Evolutionary conservation across 2,113 vertebrate genomes (phyloP).

Genomic region (Callorhinus ursinus): DNA sequence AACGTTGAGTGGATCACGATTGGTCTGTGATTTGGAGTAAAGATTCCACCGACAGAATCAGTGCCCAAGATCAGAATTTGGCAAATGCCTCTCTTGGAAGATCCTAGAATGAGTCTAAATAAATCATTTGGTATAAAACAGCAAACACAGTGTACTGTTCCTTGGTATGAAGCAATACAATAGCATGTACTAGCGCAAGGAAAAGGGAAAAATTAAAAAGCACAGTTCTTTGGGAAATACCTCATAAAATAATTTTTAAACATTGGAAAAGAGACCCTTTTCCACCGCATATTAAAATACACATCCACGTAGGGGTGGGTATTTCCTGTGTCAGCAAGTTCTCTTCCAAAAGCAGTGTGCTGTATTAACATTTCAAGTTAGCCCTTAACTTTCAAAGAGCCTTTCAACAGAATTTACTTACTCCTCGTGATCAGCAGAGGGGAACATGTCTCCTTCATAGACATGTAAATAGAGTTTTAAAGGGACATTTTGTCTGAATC

Average conservation of each 20-base stretch:
- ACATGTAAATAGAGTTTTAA: background rate
- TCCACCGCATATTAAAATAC: background rate
- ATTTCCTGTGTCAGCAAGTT: slow-evolving; percentile 15
- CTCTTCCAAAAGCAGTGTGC: background rate
- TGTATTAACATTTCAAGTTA: slow-evolving; percentile 21
- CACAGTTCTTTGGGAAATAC: background rate
- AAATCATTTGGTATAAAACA: background rate
- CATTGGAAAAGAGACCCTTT: background rate
- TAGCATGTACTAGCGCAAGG: background rate
- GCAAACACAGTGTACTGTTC: background rate
- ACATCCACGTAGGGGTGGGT: background rate
- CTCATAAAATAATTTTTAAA: slow-evolving; percentile 29
- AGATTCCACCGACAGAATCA: background rate
- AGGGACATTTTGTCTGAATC: background rate
- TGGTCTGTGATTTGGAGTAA: background rate
- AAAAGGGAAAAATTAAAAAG: background rate
- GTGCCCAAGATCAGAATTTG: slow-evolving; percentile 24
- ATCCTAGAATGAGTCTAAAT: slow-evolving; percentile 4
- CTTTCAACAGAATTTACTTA: slow-evolving; percentile 38
- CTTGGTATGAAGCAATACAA: background rate
- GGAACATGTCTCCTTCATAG: background rate
- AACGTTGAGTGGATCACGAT: background rate
- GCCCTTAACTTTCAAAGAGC: background rate
- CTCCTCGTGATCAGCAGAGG: background rate
- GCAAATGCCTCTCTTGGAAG: background rate